Base-by-base conservation (phyloP, 2,888 invertebrate genomes). In the Drosophila stalkeri region DNA sequence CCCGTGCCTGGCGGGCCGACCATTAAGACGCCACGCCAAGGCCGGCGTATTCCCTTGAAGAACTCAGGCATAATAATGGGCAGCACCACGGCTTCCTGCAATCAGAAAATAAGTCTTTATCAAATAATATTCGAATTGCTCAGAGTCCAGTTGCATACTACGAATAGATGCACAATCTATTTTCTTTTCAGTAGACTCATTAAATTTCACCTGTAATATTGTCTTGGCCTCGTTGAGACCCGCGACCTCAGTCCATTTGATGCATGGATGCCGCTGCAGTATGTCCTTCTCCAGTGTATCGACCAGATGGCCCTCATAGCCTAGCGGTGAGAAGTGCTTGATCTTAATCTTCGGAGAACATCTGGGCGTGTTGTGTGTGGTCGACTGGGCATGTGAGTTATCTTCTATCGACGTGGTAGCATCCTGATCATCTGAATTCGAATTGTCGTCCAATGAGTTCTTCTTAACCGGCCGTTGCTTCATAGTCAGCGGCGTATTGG, bases 11-110 rank as follows among this genome's bases (percentile, higher is more conserved):
- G 91, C 0, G 95, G 92, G 14, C 93, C 92, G 3, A 93, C 93
- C 93, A 93, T 93, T 16, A 93, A 69, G 0, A 93, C 93, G 33
- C 93, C 93, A 0, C 93, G 91, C 97, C 97, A 97, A 0, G 97
- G 97, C 73, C 97, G 94, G 39, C 97, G 94, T 72, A 97, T 97
- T 39, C 96, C 97, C 94, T 96, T 97, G 91, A 98, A 98, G 93
- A 97, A 97, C 89, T 97, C 97, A 0, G 98, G 98, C 95, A 98
- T 96, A 69, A 97, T 95, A 37, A 97, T 94, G 0, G 98, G 98
- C 75, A 98, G 93, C 0, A 98, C 97, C 80, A 98, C 96, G 2
- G 98, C 97, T 92, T 98, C 98, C 91, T 98, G 68, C 3, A 47
- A 51, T n/a, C 0, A 23, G 16, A 11, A 8, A 41, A 41, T 37